phyloP scores from a whole-genome alignment of 2,797 vertebrate genomes.

The Poeciliopsis infans region DNA sequence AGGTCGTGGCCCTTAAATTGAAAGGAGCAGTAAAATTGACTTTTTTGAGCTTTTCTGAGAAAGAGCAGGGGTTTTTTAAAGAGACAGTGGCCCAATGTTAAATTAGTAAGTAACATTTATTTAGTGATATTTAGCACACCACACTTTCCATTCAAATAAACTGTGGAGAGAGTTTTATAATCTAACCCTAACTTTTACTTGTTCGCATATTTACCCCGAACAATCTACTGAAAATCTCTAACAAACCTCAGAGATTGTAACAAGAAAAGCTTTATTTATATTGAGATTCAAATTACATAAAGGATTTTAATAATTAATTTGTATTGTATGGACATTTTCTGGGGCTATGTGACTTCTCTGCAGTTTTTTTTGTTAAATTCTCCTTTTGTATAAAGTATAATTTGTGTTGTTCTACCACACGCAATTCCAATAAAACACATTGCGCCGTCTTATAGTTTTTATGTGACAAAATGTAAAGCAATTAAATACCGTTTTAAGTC shows the following conservation, averaged over 20 bases:
- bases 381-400: background rate
- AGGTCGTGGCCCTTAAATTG: constrained; percentile 18
- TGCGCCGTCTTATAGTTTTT: background rate
- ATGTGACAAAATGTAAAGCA: background rate
- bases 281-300: background rate
- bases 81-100: too few species aligned
- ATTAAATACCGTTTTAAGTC: background rate
- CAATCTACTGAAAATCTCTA: background rate
- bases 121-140: background rate
- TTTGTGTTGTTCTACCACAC: background rate
- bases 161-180: background rate
- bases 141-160: background rate
- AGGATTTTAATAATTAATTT: background rate
- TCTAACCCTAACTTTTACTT: background rate
- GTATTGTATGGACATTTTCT: background rate
- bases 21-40: background rate
- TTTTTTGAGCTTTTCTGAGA: too few species aligned
- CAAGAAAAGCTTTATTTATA: background rate
- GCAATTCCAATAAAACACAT: background rate
- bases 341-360: background rate
- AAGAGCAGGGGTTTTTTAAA: too few species aligned
- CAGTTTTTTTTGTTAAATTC: background rate
- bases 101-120: too few species aligned
- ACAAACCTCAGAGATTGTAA: background rate
- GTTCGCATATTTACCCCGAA: background rate